Evolutionary conservation across 1,140 invertebrate genomes (phyloP), one percentile per base, ranked within the genome.

Genomic region (Sipha flava): DNA sequence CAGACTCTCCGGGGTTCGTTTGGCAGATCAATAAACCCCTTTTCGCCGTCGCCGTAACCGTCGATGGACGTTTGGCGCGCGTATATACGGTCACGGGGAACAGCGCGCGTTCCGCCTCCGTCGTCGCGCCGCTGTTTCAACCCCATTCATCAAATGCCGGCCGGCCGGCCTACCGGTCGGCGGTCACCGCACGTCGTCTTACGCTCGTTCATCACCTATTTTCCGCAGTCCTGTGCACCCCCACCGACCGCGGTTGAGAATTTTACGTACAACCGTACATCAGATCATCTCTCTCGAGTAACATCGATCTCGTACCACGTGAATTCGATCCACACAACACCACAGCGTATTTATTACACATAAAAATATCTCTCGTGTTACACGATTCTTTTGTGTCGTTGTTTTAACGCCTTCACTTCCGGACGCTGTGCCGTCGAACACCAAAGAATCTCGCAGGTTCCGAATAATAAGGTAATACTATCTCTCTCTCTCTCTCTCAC

Each of bases 1-100:
- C 73, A 77, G 73, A 77, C 73, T 77, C 73, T 77, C 52, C 49
- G 14, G 73, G 49, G 34, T 77, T 77, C 14, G 73, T 21, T 23
- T 26, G 52, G 49, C 31, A 57, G 73, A 77, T 77, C 73, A 77
- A 77, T 77, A 77, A 77, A 59, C 73, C 52, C 52, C 73, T 26
- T 77, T 57, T 52, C 5, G 34, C 52, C 34, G 14, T 26, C 37
- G 18, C 23, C 70, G 31, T n/a, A n/a, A n/a, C n/a, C 26, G 26
- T 26, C 59, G n/a, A n/a, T n/a, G 16, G 59, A 37, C 18, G 34
- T n/a, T 40, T 10, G 37, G 5, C 37, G 5, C 10, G 5, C 37
- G 37, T 40, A 10, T 40, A 40, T 10, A 10, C 37, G 7, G 62
- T 64, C 34, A 37, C 62, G 18, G 31, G 31, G 66, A 47, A 47